Evolutionary conservation across 2,888 invertebrate species (phyloP), one percentile per base, ranked within the genome.

Genomic region (Cosmia pyralina): DNA sequence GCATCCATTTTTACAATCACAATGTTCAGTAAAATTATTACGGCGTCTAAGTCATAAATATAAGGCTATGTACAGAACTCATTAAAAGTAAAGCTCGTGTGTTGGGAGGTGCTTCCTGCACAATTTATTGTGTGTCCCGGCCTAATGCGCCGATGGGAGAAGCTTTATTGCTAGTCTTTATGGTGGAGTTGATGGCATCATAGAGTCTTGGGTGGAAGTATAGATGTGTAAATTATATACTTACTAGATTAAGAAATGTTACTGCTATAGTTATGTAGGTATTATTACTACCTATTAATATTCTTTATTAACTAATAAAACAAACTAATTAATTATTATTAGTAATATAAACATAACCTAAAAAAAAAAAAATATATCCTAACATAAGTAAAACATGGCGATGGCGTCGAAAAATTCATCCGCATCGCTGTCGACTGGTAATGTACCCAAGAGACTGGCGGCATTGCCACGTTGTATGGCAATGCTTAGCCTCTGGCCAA

Each of bases 31-130:
- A 65, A 84, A 86, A 84, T 84, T 84, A 85, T 85, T 72, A 82
- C 65, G 46, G 46, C 53, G 60, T 38, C 58, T 38, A 60, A 76
- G 57, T 77, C 86, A 82, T 86, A 85, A 85, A 85, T 86, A 85
- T 81, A 84, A 79, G 59, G 73, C 71, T 70, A 77, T 81, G 70
- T 85, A 82, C 77, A 69, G 79, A 88, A 87, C 87, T 89, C 89
- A 87, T 89, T 89, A 88, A 88, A 88, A 89, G 88, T 87, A 89
- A 85, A 87, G 89, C 88, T 81, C 72, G 64, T 75, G 81, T 79
- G 78, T 82, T 74, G 70, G 82, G 75, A 80, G 82, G 81, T 81
- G 79, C 77, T 82, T 82, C 72, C 63, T 77, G 71, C 83, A 79
- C 72, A 88, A 88, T 89, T 88, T 88, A 88, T 88, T 84, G 85